Evolutionary conservation across 1,140 invertebrate genomes (phyloP), one percentile per base, ranked within the genome.

Genomic region (Aphelenchoides fujianensis): DNA sequence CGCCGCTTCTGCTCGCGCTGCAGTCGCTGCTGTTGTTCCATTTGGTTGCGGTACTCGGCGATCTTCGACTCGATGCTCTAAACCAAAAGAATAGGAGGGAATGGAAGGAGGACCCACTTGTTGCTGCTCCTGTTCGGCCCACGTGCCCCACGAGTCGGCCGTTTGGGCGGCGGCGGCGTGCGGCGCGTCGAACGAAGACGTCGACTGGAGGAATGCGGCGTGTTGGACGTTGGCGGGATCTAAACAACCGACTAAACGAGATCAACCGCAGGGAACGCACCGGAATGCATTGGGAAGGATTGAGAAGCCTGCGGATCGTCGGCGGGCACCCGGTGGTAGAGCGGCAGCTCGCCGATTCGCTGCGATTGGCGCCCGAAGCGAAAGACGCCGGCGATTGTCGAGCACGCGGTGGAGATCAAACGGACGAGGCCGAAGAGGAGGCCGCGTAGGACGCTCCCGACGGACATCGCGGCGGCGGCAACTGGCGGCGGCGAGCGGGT

Each of bases 21-120:
- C 27, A 55, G 66, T 27, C 23, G 31, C 7, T 30, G 28, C 54
- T 72, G 27, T 54, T 68, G 32, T 31, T 68, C 35, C 48, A 28
- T 28, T 23, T 72, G 35, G 31, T 75, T 23, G 7, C 73, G 69
- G 67, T 74, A 74, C n/a, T 74, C 73, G 16, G 41, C 73, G 28
- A 74, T 74, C 67, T 77, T 74, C 5, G 54, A 67, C 41, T 74
- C 54, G 30, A 34, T 71, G 23, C 61, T 70, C 66, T 62, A 67
- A 69, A 68, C 31, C 27, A n/a, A n/a, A n/a, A n/a, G n/a, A n/a
- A n/a, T n/a, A n/a, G n/a, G n/a, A n/a, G n/a, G n/a, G n/a, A n/a
- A n/a, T n/a, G n/a, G n/a, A n/a, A n/a, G n/a, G n/a, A n/a, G n/a
- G n/a, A n/a, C n/a, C 31, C 12, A 19, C 66, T 53, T 67, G 34